These are phyloP conservation scores for Anolis apletophallus DNA, from an alignment of 2,797 vertebrate genomes.

Conservation along the genomic window DNA sequence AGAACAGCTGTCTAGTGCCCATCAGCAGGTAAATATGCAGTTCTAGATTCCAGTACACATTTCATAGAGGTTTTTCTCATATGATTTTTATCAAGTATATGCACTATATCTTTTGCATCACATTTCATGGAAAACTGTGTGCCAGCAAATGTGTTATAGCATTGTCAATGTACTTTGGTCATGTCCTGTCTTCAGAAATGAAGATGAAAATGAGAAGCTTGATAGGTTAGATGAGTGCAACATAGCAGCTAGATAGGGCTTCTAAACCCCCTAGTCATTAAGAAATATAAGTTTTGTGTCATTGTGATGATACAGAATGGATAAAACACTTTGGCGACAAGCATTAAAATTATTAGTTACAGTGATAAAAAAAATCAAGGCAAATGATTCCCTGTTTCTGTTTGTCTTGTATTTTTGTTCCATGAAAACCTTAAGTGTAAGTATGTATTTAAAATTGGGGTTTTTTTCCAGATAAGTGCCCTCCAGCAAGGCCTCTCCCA, in stretches of 20 bases:
- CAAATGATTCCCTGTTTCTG: neutral
- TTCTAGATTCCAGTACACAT: neutral
- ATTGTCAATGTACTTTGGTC: neutral
- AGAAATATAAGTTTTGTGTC: neutral
- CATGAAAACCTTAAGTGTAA: neutral
- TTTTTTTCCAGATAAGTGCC: conserved; percentile 71
- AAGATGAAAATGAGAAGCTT: neutral
- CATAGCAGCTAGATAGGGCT: neutral
- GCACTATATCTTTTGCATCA: neutral
- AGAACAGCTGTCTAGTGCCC: conserved; percentile 88
- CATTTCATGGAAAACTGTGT: neutral
- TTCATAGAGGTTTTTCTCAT: accelerated
- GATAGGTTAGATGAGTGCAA: neutral
- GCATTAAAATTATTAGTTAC: neutral
- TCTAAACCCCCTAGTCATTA: neutral
- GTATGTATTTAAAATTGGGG: conserved; percentile 1
- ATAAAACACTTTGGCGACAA: neutral
- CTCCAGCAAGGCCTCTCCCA: conserved; percentile 71
- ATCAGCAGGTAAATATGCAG: conserved; percentile 86
- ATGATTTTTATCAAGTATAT: neutral
- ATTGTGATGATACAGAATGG: neutral
- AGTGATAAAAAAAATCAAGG: neutral
- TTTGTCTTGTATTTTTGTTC: neutral
- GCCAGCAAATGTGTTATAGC: neutral
- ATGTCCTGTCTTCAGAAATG: neutral